Conservation (phyloP, 2,797 vertebrate species). For the Bufotes viridis region DNA sequence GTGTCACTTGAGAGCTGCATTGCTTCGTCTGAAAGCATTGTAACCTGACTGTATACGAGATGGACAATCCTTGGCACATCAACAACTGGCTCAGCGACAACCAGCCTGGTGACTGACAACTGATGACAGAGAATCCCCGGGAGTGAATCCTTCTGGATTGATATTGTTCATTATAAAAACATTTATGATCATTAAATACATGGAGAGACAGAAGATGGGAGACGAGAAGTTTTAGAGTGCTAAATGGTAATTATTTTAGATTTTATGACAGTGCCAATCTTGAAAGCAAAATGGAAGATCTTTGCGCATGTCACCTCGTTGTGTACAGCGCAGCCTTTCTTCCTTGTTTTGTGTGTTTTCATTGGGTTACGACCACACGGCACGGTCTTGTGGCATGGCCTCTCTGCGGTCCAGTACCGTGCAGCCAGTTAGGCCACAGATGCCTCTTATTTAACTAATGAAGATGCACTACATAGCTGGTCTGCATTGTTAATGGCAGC, state of each 20-base stretch:
- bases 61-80: background rate
- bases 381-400: too few relatives aligned
- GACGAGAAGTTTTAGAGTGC: background rate
- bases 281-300: background rate
- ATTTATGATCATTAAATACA: constrained; percentile 31
- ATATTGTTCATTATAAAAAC: constrained; percentile 10
- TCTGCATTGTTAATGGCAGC: too few relatives aligned
- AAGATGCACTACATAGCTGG: too few relatives aligned
- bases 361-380: too few relatives aligned
- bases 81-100: constrained; percentile 16
- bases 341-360: background rate
- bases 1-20: background rate
- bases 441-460: too few relatives aligned
- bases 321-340: background rate
- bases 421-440: too few relatives aligned
- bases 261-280: background rate
- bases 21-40: background rate
- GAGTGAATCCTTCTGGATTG: constrained; percentile 11
- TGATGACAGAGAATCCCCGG: constrained; percentile 4
- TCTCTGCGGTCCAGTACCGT: too few relatives aligned
- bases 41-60: background rate
- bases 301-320: background rate
- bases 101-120: constrained; percentile 4
- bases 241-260: constrained; percentile 28
- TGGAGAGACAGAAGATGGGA: constrained; percentile 1